A percentile compares a stretch with the other conserved stretches of the same genome.
These are phyloP conservation scores for Tricholauxania praeusta DNA, from an alignment of 2,888 invertebrate genomes.

Conservation along the genomic window DNA sequence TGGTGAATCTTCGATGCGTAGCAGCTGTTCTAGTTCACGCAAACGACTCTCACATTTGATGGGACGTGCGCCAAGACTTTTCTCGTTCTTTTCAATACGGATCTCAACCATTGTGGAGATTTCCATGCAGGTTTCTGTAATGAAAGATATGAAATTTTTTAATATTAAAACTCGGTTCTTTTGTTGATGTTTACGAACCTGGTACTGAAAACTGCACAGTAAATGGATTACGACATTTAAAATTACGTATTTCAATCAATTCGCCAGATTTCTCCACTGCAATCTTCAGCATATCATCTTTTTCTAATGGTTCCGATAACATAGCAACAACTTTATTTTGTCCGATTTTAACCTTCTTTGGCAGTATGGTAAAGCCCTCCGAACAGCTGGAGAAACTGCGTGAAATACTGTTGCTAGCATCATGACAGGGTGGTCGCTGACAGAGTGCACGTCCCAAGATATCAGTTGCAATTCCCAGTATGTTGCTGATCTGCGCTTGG, in stretches of 20 bases:
- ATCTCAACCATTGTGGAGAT: conserved; percentile 86
- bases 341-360: conserved; percentile 70
- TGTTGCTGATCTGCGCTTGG: conserved; percentile 85
- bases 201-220: conserved; percentile 87
- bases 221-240: conserved; percentile 86
- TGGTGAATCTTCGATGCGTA: conserved; percentile 83
- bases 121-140: conserved; percentile 79
- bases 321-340: conserved; percentile 86
- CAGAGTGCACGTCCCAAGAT: conserved; percentile 75
- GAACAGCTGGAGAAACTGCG: conserved; percentile 63
- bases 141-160: conserved; percentile 42
- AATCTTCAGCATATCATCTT: conserved; percentile 82
- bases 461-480: conserved; percentile 84
- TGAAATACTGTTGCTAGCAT: conserved; percentile 69
- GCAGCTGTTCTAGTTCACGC: conserved; percentile 83
- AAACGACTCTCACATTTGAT: conserved; percentile 90
- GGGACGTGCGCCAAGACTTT: conserved; percentile 82
- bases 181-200: conserved; percentile 65
- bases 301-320: conserved; percentile 81
- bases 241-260: conserved; percentile 78
- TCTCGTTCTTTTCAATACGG: conserved; percentile 84
- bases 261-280: conserved; percentile 86
- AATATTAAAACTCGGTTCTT: not conserved
- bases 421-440: conserved; percentile 74
- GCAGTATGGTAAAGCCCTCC: conserved; percentile 67